Evolutionary conservation across 2,113 vertebrate genomes (phyloP).

Genomic region (Heliornis fulica): DNA sequence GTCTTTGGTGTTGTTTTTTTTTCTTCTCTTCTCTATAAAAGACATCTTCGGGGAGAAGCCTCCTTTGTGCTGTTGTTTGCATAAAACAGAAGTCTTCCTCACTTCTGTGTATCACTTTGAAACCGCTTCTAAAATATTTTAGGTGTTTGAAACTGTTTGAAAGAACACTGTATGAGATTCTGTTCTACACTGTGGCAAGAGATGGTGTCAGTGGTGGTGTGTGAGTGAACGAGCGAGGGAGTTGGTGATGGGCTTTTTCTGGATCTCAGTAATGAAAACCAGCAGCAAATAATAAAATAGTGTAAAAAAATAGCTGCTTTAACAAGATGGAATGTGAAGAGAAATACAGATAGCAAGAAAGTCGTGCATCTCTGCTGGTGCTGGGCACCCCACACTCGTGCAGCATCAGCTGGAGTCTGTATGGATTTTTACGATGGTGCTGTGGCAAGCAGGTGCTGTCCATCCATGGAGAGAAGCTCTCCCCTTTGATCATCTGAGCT

Average conservation of each 20-base stretch:
- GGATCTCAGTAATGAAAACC: background rate
- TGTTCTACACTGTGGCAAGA: fast-evolving
- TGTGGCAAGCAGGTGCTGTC: background rate
- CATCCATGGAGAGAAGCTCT: background rate
- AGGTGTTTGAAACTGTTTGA: background rate
- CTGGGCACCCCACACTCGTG: background rate
- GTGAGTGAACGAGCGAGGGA: fast-evolving
- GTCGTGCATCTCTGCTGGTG: background rate
- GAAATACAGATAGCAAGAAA: background rate
- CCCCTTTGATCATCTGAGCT: background rate
- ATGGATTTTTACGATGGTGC: background rate
- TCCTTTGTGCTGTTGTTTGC: background rate
- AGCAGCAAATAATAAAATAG: background rate
- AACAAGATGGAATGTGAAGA: background rate
- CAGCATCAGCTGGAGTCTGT: background rate
- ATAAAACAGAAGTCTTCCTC: background rate
- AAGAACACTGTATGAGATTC: background rate
- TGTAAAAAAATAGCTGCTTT: background rate
- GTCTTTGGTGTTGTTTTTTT: background rate
- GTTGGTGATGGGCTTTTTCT: background rate
- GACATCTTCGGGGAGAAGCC: background rate
- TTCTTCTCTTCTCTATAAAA: background rate
- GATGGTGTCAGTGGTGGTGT: background rate
- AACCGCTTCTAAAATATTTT: no score
- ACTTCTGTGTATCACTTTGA: background rate